A percentile compares a stretch with the other conserved stretches of the same genome.
Conservation (phyloP, 2,113 vertebrate genomes). For the Sylvicapra grimmia region DNA sequence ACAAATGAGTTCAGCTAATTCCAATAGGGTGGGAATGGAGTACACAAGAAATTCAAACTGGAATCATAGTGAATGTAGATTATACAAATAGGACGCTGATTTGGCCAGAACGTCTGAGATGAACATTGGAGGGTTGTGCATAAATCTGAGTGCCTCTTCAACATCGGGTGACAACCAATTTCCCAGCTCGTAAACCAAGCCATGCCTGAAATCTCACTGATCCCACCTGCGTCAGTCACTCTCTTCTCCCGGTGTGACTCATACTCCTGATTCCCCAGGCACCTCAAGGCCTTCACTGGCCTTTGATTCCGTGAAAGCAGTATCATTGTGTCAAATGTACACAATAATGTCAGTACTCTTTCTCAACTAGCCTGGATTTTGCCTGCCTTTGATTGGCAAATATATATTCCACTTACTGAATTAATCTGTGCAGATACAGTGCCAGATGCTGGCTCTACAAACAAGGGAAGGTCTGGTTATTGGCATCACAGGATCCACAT, state of each 20-base stretch:
- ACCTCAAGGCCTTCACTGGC: not conserved
- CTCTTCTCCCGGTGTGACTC: not conserved
- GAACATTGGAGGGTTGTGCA: not conserved
- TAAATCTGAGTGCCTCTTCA: not conserved
- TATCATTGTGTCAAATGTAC: not conserved
- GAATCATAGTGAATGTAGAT: not conserved
- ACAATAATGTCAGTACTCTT: not conserved
- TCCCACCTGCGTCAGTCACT: no score
- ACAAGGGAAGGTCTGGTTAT: not conserved
- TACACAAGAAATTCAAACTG: not conserved
- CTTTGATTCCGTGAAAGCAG: not conserved
- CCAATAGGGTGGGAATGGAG: not conserved
- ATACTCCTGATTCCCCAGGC: not conserved
- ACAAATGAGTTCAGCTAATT: not conserved
- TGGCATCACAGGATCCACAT: rapidly evolving
- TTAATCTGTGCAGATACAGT: not conserved
- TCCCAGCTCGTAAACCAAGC: not conserved
- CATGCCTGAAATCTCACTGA: not conserved
- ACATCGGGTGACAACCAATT: not conserved
- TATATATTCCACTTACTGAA: not conserved
- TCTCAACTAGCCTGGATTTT: not conserved
- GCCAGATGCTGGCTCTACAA: not conserved
- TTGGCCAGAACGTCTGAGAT: not conserved
- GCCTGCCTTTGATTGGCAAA: not conserved
- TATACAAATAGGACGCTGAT: not conserved